Evolutionary conservation across 1,140 invertebrate species (phyloP).

Genomic region (Mycetomoellerius zeteki): DNA sequence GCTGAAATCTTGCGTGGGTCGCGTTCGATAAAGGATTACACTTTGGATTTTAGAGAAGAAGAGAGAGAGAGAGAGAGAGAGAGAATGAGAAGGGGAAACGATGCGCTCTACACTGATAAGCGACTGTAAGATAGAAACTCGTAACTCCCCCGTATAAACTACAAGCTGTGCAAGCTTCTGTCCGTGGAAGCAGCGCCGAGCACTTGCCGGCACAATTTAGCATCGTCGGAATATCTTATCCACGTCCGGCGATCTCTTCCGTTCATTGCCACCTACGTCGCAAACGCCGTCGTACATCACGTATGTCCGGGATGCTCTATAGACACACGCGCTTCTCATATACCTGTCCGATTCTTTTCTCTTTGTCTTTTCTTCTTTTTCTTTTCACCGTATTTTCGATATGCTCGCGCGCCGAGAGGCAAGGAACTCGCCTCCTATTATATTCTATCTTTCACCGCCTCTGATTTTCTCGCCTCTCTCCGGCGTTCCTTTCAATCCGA

Average conservation of each 20-base stretch:
- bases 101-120: constrained; percentile 34
- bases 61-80: background rate
- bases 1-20: constrained; percentile 10
- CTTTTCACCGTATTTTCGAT: background rate
- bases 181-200: constrained; percentile 28
- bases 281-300: constrained; percentile 66
- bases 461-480: constrained; percentile 28
- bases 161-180: constrained; percentile 22
- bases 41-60: constrained; percentile 5
- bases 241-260: constrained; percentile 66
- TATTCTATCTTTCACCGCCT: constrained; percentile 15
- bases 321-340: constrained; percentile 8
- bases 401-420: background rate
- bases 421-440: constrained; percentile 9
- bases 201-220: constrained; percentile 64
- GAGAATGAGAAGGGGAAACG: background rate
- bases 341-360: constrained; percentile 36
- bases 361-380: background rate
- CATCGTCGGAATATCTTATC: constrained; percentile 76
- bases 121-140: constrained; percentile 43
- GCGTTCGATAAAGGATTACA: constrained; percentile 37
- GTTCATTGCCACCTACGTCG: constrained; percentile 63
- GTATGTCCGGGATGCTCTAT: background rate
- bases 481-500: constrained; percentile 14
- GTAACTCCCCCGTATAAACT: constrained; percentile 51